A percentile compares a stretch with the other conserved stretches of the same genome.
Conservation (phyloP, 2,797 vertebrate species). For the Neosilurus hyrtlii region DNA sequence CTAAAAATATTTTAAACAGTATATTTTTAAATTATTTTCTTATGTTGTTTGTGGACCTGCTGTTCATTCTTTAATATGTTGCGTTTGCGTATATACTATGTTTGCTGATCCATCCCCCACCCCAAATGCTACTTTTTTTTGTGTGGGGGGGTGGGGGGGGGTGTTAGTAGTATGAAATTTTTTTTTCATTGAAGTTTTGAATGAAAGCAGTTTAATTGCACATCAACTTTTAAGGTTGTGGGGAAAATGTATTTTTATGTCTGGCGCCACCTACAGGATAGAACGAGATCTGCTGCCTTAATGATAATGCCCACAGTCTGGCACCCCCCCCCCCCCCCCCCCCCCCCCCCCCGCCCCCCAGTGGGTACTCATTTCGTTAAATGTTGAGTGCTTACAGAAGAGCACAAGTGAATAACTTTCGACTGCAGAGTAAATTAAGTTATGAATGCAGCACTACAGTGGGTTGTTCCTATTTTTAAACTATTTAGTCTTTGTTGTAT, state of each 20-base stretch:
- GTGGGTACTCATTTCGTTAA: background rate
- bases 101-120: background rate
- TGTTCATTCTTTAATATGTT: constrained; percentile 1
- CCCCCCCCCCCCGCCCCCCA: too few relatives aligned
- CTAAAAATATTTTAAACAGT: background rate
- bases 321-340: too few relatives aligned
- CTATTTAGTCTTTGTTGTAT: background rate
- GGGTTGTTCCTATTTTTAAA: background rate
- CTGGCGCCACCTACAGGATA: background rate
- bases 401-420: background rate
- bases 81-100: constrained; percentile 4
- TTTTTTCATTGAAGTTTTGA: constrained; percentile 7
- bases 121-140: background rate
- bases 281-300: background rate
- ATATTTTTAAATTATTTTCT: background rate
- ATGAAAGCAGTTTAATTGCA: constrained; percentile 6
- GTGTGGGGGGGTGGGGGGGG: too few relatives aligned
- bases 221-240: background rate
- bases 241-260: background rate
- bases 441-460: background rate
- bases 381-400: background rate
- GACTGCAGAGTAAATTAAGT: background rate
- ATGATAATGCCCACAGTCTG: constrained; percentile 1
- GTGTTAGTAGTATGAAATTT: constrained; percentile 7
- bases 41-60: constrained; percentile 3